Conservation (phyloP, 1,140 invertebrate species). For the Drosophila hydei region DNA sequence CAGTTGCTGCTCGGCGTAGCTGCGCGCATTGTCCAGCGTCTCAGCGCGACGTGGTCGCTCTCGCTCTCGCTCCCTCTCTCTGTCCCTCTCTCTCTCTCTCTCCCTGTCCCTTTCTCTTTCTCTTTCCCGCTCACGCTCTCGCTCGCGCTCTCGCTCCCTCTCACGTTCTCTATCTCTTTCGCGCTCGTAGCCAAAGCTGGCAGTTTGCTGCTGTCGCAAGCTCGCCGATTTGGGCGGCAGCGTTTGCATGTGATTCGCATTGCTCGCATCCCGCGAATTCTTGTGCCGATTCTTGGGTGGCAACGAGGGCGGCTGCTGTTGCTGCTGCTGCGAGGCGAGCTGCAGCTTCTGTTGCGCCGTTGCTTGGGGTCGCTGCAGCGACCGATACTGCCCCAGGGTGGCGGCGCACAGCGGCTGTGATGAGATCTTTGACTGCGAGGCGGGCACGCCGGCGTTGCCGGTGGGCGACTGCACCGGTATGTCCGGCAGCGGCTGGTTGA, state of each 20-base stretch:
- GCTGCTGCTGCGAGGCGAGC: constrained; percentile 39
- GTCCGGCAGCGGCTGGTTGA: constrained; percentile 82
- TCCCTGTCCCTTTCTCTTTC: constrained; percentile 51
- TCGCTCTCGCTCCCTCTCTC: constrained; percentile 26
- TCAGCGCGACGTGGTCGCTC: constrained; percentile 64
- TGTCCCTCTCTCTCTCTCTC: constrained; percentile 32
- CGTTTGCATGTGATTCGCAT: constrained; percentile 77
- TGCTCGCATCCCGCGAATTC: constrained; percentile 54
- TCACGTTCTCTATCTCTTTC: constrained; percentile 54
- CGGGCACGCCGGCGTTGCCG: constrained; percentile 22
- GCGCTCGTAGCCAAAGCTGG: constrained; percentile 41
- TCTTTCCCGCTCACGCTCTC: constrained; percentile 27
- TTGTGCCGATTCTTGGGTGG: constrained; percentile 83
- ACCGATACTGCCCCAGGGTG: constrained; percentile 80
- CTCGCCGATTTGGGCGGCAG: constrained; percentile 74
- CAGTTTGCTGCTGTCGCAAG: constrained; percentile 63
- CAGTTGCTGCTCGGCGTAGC: constrained; percentile 70
- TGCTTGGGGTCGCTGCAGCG: constrained; percentile 72
- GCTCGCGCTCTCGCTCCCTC: constrained; percentile 27
- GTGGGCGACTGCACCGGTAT: constrained; percentile 69
- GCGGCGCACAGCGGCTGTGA: constrained; percentile 80
- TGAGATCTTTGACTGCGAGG: constrained; percentile 70
- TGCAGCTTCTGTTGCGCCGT: constrained; percentile 52
- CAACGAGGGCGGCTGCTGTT: constrained; percentile 74
- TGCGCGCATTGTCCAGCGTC: constrained; percentile 77